Base-by-base conservation (phyloP, 2,797 vertebrate genomes). In the Mycteria americana region DNA sequence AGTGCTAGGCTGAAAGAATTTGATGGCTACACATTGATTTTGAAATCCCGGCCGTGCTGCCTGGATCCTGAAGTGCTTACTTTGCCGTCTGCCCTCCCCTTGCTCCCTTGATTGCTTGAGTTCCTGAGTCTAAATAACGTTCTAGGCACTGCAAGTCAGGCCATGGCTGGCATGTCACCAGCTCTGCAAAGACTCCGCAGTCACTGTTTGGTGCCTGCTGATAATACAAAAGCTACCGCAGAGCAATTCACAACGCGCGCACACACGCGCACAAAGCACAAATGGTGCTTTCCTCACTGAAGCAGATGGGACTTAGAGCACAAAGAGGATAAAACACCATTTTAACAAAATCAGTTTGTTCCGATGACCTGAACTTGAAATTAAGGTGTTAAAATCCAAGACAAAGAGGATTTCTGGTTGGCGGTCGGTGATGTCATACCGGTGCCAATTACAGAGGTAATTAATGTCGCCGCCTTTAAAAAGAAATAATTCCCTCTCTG, bases 401-500 rank as follows among this genome's bases (percentile, higher is more conserved):
- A 91, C 64, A 67, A 65, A 59, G 86, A 64, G 6, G 65, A 60
- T 92, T 84, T 67, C 88, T 92, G 89, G 91, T 60, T 92, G 90
- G 92, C 94, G 94, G 81, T 17, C 81, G 6, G 92, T 95, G 95
- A 95, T 88, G 79, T 96, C 94, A 92, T 48, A 75, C 43, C 82
- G 2, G 54, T 33, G 89, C 87, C 93, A 93, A 76, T 94, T 93
- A 95, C 5, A 46, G 87, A 63, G 19, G 51, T 92, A 96, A 97
- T 91, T 88, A 91, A 86, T 14, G 62, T 13, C 57, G 27, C 69
- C 76, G 67, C 94, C 87, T 96, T 72, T 43, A 76, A 65, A 95
- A 92, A 96, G 51, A 92, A 97, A 53, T 88, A 60, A 97, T 91
- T 97, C 90, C 89, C 93, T 70, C 77, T 41, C 59, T 43, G 73